A percentile compares a stretch with the other conserved stretches of the same genome.
These are phyloP conservation scores for Rhodinocichla rosea DNA, from an alignment of 2,113 vertebrate genomes.

Conservation along the genomic window DNA sequence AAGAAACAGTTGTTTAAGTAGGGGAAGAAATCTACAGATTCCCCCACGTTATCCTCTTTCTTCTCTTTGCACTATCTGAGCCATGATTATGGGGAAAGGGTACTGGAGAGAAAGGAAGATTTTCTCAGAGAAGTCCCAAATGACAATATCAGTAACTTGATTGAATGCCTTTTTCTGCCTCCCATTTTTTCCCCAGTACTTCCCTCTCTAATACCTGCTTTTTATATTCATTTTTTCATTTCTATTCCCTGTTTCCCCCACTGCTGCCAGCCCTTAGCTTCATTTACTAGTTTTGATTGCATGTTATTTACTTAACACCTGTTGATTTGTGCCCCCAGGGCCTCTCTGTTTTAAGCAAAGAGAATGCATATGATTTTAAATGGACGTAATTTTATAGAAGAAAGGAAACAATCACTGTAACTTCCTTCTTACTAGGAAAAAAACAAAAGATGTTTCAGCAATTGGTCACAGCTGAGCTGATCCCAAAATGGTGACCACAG, in stretches of 20 bases:
- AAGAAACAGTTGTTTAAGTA: background rate
- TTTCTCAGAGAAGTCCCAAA: background rate
- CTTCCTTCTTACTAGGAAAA: background rate
- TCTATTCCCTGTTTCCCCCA: background rate
- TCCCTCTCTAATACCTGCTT: background rate
- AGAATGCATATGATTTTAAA: constrained; percentile 11
- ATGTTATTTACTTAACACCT: constrained; percentile 48
- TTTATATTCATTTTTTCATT: background rate
- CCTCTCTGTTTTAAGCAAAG: constrained; percentile 11
- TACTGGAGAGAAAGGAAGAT: background rate
- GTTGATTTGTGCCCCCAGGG: constrained; percentile 7
- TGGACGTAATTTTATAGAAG: background rate
- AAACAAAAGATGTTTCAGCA: background rate
- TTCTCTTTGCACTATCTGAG: background rate
- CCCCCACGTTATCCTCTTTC: background rate
- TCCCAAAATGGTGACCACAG: background rate
- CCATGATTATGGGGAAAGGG: background rate
- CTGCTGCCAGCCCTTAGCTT: constrained; percentile 14
- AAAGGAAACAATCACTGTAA: constrained; percentile 17
- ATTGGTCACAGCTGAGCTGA: background rate
- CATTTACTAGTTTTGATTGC: constrained; percentile 47
- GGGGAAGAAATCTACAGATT: background rate
- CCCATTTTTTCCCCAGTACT: background rate
- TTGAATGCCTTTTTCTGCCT: constrained; percentile 3
- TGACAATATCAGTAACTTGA: background rate